Base-by-base conservation (phyloP, 2,113 vertebrate genomes). In the Pseudorasbora parva region DNA sequence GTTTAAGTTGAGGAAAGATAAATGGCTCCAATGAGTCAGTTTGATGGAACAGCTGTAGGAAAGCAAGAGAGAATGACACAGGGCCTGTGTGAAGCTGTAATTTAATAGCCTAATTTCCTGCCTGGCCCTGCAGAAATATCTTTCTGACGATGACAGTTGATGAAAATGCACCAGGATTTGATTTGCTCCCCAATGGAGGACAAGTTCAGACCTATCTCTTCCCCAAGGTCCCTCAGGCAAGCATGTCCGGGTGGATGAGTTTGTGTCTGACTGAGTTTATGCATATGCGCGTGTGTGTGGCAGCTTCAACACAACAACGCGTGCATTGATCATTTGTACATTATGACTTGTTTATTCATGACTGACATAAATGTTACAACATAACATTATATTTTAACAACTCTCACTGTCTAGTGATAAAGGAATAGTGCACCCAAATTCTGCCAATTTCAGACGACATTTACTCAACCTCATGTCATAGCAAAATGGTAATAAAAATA, bases 21-120 rank as follows among this genome's bases (percentile, higher is more conserved):
- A 96, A 98, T 95, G 94, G 91, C 87, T 93, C 95, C 95, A 94
- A 93, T 92, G 94, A 94, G 93, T 95, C 94, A 93, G 94, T 96
- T 95, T 97, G 95, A 96, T 96, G 90, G 94, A 94, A 95, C 93
- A 95, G 95, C 95, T 96, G 94, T 93, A 95, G 94, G 89, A 91
- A 91, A 93, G 90, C 87, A 93, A 90, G 89, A 89, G 89, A 90
- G 94, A 94, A 92, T 90, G 95, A 94, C 92, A 90, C 60, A 91
- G 90, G 90, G 88, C 92, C 91, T 92, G 87, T 87, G 94, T 95
- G 92, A 95, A 95, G 91, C 93, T 95, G 95, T 95, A 95, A 97
- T 95, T 96, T 97, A 96, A 98, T 96, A 96, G 95, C 94, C 95
- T 97, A 92, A 97, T 97, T 97, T 98, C 96, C 96, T 97, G 94